phyloP scores from a whole-genome alignment of 1,140 invertebrate genomes.

The Phocides pigmalion region DNA sequence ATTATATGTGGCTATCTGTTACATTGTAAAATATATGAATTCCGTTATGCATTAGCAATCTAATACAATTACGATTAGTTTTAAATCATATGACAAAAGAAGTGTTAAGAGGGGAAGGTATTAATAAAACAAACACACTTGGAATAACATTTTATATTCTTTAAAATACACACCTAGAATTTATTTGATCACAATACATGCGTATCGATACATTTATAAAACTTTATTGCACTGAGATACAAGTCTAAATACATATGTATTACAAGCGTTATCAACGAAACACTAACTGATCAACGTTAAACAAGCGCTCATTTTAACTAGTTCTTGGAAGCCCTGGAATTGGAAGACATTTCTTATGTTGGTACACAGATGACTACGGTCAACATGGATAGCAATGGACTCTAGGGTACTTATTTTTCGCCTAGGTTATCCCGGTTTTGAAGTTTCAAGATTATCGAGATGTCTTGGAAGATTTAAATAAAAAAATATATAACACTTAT shows the following conservation, averaged over 20 bases:
- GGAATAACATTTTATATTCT: constrained; percentile 80
- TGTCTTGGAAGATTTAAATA: too few species aligned
- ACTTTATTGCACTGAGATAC: constrained; percentile 73
- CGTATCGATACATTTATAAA: constrained; percentile 67
- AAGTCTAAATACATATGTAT: constrained; percentile 51
- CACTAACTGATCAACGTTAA: constrained; percentile 21
- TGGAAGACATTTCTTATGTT: constrained; percentile 48
- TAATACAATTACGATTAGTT: too few species aligned
- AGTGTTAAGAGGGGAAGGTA: background rate
- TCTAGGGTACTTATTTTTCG: background rate
- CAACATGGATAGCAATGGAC: too few species aligned
- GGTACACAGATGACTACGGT: background rate
- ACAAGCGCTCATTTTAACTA: constrained; percentile 21
- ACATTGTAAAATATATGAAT: too few species aligned
- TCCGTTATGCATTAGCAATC: too few species aligned
- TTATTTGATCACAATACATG: constrained; percentile 75
- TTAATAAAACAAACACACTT: constrained; percentile 50
- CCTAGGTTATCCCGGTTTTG: too few species aligned
- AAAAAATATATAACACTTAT: too few species aligned
- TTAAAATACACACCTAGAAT: constrained; percentile 82
- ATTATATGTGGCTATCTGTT: too few species aligned
- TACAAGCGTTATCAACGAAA: constrained; percentile 41
- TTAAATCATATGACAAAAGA: too few species aligned
- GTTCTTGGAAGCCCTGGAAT: constrained; percentile 10
- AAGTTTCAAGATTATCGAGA: too few species aligned